These are phyloP conservation scores for Dasyprocta punctata DNA, from an alignment of 2,113 vertebrate species.

Conservation along the genomic window DNA sequence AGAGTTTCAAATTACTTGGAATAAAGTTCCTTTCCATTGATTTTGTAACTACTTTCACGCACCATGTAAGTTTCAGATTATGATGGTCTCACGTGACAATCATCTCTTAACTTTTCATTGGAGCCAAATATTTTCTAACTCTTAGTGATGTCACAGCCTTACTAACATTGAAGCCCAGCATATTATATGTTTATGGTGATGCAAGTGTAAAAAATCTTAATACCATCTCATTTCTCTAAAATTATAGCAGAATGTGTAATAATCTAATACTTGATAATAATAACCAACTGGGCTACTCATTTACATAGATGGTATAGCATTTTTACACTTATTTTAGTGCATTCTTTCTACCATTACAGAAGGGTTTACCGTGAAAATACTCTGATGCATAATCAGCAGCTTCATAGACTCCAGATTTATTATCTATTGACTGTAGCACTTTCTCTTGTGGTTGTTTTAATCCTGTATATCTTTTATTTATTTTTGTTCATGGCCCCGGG, in stretches of 20 bases:
- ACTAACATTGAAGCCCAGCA: background rate
- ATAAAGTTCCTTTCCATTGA: background rate
- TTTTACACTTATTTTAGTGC: background rate
- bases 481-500: background rate
- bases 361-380: background rate
- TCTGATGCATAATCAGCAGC: background rate
- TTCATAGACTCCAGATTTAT: background rate
- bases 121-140: background rate
- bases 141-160: too few species aligned
- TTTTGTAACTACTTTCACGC: background rate
- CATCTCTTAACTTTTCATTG: background rate
- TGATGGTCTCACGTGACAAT: background rate
- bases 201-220: background rate
- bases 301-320: background rate
- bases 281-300: background rate
- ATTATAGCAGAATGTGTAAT: background rate
- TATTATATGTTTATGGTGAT: background rate
- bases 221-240: background rate
- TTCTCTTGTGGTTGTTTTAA: background rate
- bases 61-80: background rate
- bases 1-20: background rate
- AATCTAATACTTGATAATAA: background rate
- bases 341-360: background rate
- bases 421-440: background rate
- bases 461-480: background rate